Base-by-base conservation (phyloP, 2,888 invertebrate genomes). In the Drosophila pseudotalamancana region DNA sequence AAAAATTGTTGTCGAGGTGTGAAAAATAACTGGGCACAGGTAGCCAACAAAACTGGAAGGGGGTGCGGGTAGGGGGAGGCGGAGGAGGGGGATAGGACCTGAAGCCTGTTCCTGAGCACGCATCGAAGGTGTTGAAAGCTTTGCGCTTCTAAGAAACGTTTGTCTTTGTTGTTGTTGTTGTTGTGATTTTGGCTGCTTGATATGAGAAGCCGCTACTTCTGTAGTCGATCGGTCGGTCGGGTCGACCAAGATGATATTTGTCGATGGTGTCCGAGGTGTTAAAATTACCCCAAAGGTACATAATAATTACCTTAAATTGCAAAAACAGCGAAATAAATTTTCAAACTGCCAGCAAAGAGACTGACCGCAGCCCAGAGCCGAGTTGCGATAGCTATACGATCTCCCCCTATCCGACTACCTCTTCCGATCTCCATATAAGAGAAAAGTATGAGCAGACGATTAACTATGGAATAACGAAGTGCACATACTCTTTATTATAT, bases 221-320 rank as follows among this genome's bases (percentile, higher is more conserved):
- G 77, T 56, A 60, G 77, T 64, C 43, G 56, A 21, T 35, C 48
- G 42, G 37, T 29, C 46, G 51, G 55, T 48, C 35, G 53, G 16
- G 35, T 19, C 16, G 23, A 2, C 53, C 63, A 70, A 79, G 82
- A 87, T 88, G 87, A 87, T 89, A 89, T 89, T 90, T 90, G 88
- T 77, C 87, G 89, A 87, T 88, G 90, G 87, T 88, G 88, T 90
- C 53, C 87, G 91, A 90, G 90, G 90, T 90, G 90, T 91, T 90
- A 90, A 90, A 90, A 90, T 90, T 90, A 91, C 91, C 90, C 90
- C 89, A 88, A 87, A 89, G 90, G 88, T 88, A 89, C 91, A 91
- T 91, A 90, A 90, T 90, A 90, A 90, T 90, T 90, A 90, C 90
- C 90, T 87, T 89, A 90, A 89, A 89, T 89, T 90, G 90, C 89